phyloP scores from a whole-genome alignment of 2,113 vertebrate species.

The Ophiodon elongatus region DNA sequence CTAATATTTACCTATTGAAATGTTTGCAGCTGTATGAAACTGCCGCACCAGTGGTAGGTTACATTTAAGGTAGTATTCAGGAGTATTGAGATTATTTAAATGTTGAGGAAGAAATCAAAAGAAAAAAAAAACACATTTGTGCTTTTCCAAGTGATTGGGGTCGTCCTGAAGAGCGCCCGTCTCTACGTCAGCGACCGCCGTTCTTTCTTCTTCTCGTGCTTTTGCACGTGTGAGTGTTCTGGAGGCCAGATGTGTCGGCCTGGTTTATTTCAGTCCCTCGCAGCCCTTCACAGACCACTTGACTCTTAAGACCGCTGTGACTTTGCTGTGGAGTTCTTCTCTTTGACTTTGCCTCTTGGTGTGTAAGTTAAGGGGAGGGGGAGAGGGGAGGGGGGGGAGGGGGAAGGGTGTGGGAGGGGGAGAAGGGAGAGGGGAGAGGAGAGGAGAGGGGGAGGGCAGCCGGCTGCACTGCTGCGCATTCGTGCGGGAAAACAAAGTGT shows the following conservation, averaged over 20 bases:
- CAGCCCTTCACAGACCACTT: slow-evolving; percentile 24
- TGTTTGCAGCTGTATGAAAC: too few relatives aligned
- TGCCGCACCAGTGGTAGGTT: background rate
- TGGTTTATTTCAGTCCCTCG: slow-evolving; percentile 23
- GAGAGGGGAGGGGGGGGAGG: too few relatives aligned
- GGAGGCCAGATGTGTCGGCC: background rate
- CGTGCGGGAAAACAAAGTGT: slow-evolving; percentile 70
- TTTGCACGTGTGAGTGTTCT: background rate
- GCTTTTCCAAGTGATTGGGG: background rate
- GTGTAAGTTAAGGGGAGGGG: slow-evolving; percentile 27
- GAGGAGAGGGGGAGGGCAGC: slow-evolving; percentile 1
- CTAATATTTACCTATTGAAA: too few relatives aligned
- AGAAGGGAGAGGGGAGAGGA: too few relatives aligned
- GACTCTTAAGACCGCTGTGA: slow-evolving; percentile 53
- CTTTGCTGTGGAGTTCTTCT: slow-evolving; percentile 60
- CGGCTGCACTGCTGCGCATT: slow-evolving; percentile 63
- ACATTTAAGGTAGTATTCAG: background rate
- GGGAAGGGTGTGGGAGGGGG: too few relatives aligned
- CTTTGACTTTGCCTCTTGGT: slow-evolving; percentile 72
- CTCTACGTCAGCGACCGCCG: background rate
- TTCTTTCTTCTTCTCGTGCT: background rate
- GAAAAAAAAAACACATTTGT: background rate
- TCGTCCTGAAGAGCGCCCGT: background rate
- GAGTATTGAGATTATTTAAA: background rate
- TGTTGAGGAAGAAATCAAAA: background rate